Conservation (phyloP, 2,113 vertebrate species). For the Anseranas semipalmata region DNA sequence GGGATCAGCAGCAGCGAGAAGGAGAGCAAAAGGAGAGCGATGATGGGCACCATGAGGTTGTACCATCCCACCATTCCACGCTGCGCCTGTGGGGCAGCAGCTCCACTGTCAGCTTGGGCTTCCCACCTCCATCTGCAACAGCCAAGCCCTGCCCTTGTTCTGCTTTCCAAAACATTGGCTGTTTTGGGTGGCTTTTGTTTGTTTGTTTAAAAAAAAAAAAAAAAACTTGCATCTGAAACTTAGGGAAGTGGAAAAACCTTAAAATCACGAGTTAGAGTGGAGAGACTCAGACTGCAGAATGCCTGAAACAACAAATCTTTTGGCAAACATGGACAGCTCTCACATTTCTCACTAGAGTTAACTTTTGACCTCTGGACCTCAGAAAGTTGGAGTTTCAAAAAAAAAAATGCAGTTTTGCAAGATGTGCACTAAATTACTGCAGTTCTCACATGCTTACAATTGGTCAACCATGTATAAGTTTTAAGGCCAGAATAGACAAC, state of each 20-base stretch:
- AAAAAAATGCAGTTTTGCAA: neutral
- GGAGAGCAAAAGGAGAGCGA: neutral
- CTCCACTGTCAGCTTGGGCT: neutral
- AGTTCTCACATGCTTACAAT: neutral
- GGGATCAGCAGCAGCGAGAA: accelerated
- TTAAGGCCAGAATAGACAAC: neutral
- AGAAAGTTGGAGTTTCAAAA: neutral
- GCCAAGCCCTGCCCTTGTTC: neutral
- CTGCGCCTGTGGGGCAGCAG: neutral
- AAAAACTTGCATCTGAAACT: neutral
- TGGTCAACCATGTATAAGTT: neutral
- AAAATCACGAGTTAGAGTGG: neutral
- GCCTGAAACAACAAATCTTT: slow-evolving; percentile 42
- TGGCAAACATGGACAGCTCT: slow-evolving; percentile 3
- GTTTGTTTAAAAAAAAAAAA: neutral
- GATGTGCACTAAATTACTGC: neutral
- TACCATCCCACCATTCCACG: neutral
- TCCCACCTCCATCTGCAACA: neutral
- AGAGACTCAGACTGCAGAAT: slow-evolving; percentile 32
- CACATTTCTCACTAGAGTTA: slow-evolving; percentile 36
- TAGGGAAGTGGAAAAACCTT: neutral
- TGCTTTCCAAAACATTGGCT: neutral
- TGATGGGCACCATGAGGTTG: neutral
- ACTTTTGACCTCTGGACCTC: slow-evolving; percentile 53
- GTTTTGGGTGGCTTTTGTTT: neutral